Conservation (phyloP, 1,140 invertebrate species). For the Cydia pomonella region DNA sequence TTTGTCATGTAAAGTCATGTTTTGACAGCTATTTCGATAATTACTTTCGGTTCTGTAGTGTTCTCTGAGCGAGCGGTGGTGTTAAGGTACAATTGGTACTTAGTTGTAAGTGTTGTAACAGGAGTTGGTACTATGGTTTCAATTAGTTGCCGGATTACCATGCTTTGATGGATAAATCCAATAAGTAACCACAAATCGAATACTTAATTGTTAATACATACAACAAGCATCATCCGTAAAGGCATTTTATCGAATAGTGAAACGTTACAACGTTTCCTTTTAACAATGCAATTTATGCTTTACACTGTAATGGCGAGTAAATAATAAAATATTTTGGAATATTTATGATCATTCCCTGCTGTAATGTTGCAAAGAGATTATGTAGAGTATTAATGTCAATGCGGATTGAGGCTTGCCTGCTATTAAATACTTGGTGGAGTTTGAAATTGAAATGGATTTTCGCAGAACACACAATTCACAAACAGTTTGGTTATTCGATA, state of each 20-base stretch:
- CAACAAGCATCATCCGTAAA: neutral
- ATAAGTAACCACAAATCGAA: neutral
- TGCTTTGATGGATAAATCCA: neutral
- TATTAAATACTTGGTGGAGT: slow-evolving; percentile 9
- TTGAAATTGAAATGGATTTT: neutral
- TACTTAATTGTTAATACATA: neutral
- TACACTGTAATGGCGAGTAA: neutral
- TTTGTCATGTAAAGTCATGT: neutral
- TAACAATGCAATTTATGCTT: neutral
- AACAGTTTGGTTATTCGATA: slow-evolving; percentile 24
- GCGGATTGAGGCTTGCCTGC: neutral
- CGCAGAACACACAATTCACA: slow-evolving; percentile 6
- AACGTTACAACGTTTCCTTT: neutral
- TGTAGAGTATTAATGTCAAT: neutral
- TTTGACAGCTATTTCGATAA: slow-evolving; percentile 18
- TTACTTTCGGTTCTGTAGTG: neutral
- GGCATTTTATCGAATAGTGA: neutral
- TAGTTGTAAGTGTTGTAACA: neutral
- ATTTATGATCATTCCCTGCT: neutral
- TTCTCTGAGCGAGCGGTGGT: neutral
- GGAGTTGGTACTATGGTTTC: neutral
- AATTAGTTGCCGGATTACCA: neutral
- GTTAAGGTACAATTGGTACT: neutral
- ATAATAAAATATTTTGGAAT: neutral
- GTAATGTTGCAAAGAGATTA: slow-evolving; percentile 14